These are phyloP conservation scores for Catagonus wagneri DNA, from an alignment of 2,113 vertebrate genomes.

Conservation along the genomic window DNA sequence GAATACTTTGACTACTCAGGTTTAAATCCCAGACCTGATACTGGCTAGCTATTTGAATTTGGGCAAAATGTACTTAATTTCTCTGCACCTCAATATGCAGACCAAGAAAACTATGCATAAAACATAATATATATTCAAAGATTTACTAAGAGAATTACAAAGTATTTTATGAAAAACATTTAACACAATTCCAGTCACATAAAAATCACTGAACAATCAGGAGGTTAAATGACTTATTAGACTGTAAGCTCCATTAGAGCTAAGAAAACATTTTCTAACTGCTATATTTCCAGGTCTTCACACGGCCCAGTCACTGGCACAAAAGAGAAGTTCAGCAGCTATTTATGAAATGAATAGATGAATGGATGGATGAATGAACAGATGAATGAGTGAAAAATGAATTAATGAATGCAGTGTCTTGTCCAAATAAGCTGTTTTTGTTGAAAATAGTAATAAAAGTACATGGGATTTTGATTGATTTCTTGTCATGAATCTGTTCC, in stretches of 20 bases:
- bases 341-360: not conserved
- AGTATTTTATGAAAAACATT: not conserved
- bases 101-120: constrained; percentile 14
- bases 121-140: not conserved
- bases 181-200: not conserved
- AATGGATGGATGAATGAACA: not conserved
- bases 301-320: not conserved
- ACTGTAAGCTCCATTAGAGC: not conserved
- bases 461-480: not conserved
- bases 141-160: not conserved
- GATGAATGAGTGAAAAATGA: not conserved
- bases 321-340: not conserved
- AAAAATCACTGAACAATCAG: not conserved
- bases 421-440: not conserved
- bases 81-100: not conserved
- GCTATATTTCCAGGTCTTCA: not conserved
- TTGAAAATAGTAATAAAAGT: constrained; percentile 37
- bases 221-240: not conserved
- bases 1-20: not conserved
- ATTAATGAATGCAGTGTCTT: not conserved
- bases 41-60: not conserved
- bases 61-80: not conserved
- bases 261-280: not conserved
- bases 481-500: constrained; percentile 15
- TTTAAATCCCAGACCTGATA: not conserved